These are phyloP conservation scores for Symphodus melops DNA, from an alignment of 2,113 vertebrate genomes.

Conservation along the genomic window DNA sequence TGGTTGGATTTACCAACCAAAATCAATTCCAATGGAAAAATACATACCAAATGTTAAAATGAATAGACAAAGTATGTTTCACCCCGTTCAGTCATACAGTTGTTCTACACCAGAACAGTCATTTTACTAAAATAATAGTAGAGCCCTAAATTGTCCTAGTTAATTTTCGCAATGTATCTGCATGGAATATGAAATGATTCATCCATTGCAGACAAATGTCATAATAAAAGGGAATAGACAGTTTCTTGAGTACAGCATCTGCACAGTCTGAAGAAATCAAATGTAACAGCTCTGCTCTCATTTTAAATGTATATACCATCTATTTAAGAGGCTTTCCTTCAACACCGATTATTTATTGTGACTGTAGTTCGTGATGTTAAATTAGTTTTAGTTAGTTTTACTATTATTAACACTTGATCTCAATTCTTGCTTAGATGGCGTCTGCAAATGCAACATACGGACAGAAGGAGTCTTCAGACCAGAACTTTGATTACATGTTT, in stretches of 20 bases:
- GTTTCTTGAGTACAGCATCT: background rate
- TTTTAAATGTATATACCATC: background rate
- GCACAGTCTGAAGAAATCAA: too few species aligned
- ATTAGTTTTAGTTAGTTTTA: background rate
- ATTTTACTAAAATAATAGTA: too few species aligned
- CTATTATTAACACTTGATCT: background rate
- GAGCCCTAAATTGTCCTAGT: background rate
- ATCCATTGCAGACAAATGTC: background rate
- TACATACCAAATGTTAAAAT: too few species aligned
- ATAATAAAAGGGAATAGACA: background rate
- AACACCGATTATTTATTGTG: background rate
- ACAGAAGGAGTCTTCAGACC: conserved; percentile 89
- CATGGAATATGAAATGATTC: background rate
- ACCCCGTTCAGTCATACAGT: too few species aligned
- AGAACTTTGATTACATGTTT: conserved; percentile 96
- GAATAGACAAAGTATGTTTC: too few species aligned
- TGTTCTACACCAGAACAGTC: too few species aligned
- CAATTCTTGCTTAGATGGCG: conserved; percentile 87
- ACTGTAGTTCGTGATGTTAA: background rate
- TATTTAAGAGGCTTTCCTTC: background rate
- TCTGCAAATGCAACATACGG: conserved; percentile 94
- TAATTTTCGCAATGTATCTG: background rate
- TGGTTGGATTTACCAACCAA: too few species aligned
- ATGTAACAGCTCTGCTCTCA: too few species aligned
- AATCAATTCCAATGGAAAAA: too few species aligned